These are phyloP conservation scores for Oostethus manadensis DNA, from an alignment of 2,113 vertebrate species.

Conservation along the genomic window DNA sequence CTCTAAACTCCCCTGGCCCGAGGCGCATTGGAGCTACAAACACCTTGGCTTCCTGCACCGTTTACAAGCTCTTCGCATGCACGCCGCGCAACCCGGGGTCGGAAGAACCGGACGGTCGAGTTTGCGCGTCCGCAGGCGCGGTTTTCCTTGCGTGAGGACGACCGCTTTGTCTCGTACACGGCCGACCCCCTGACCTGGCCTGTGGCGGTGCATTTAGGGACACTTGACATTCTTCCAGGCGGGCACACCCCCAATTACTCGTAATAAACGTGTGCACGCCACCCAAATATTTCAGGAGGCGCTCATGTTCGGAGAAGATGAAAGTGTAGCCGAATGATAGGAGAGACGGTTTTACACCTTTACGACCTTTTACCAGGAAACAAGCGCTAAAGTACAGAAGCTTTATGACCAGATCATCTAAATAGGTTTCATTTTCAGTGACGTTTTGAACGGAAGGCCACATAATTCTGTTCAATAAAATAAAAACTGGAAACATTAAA, in stretches of 20 bases:
- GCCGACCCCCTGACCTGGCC: conserved; percentile 51
- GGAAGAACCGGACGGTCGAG: conserved; percentile 66
- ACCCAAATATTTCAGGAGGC: too few relatives aligned
- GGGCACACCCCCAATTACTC: background rate
- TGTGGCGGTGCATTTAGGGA: conserved; percentile 39
- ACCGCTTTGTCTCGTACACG: conserved; percentile 49
- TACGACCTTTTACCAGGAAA: too few relatives aligned
- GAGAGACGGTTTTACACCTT: too few relatives aligned
- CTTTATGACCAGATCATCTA: too few relatives aligned
- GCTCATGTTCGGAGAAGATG: too few relatives aligned
- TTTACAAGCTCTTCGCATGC: conserved; percentile 69
- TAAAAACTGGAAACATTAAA: too few relatives aligned
- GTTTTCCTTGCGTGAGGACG: conserved; percentile 66
- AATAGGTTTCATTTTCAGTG: too few relatives aligned
- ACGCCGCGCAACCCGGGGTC: conserved; percentile 31
- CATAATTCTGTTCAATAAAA: too few relatives aligned
- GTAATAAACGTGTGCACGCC: too few relatives aligned
- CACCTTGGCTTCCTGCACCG: conserved; percentile 71
- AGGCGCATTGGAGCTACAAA: conserved; percentile 55
- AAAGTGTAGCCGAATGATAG: too few relatives aligned
- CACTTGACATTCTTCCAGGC: conserved; percentile 24
- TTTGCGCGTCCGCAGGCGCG: conserved; percentile 24
- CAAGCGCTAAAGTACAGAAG: too few relatives aligned
- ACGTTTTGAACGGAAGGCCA: too few relatives aligned
- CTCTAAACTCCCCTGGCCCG: conserved; percentile 73